Percentiles rank a stretch among this genome's conserved stretches.
Conservation (phyloP, 2,113 vertebrate genomes). For the Platichthys stellatus region DNA sequence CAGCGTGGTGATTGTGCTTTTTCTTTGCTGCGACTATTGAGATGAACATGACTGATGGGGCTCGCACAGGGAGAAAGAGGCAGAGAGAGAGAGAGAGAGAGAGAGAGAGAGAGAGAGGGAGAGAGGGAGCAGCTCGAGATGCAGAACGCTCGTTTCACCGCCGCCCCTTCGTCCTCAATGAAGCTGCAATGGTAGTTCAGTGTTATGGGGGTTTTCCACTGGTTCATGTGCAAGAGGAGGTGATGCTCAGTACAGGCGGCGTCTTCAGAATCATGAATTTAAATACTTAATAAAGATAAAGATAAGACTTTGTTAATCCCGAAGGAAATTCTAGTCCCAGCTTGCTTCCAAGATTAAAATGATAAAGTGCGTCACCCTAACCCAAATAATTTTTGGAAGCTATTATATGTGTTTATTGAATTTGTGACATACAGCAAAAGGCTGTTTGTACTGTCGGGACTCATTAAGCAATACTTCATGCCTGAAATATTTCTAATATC, state of each 20-base stretch:
- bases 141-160: background rate
- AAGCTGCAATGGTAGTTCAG: background rate
- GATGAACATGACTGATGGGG: constrained; percentile 48
- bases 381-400: no score
- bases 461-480: background rate
- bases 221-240: no score
- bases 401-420: no score
- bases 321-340: no score
- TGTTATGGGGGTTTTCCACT: background rate
- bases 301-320: no score
- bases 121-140: background rate
- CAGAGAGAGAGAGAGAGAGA: background rate
- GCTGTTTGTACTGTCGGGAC: no score
- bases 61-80: background rate
- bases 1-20: background rate
- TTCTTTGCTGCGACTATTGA: constrained; percentile 21
- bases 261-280: no score
- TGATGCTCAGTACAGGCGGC: no score
- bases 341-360: no score
- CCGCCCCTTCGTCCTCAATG: background rate
- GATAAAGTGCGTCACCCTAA: no score
- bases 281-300: no score
- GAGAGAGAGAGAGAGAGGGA: background rate
- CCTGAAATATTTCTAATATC: background rate
- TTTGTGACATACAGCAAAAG: no score